Percentiles rank a stretch among this genome's conserved stretches.
These are phyloP conservation scores for Cyprinodon diabolis DNA, from an alignment of 2,797 vertebrate genomes.

Conservation along the genomic window DNA sequence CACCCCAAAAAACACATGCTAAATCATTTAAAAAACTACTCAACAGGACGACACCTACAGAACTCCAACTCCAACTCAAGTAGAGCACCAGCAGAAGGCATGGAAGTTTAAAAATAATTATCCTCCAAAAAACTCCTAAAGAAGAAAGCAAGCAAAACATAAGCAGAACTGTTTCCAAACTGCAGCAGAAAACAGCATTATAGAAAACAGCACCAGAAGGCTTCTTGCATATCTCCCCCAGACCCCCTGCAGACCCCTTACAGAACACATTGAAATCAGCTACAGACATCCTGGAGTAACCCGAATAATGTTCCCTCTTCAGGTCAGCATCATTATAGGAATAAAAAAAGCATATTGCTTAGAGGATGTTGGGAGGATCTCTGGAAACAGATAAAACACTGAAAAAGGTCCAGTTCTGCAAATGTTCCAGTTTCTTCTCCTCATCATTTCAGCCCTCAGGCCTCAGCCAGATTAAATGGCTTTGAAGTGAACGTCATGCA, in stretches of 20 bases:
- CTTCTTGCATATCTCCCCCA: background rate
- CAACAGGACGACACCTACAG: background rate
- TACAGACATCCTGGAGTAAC: background rate
- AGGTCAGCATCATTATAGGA: background rate
- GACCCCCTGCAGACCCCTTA: background rate
- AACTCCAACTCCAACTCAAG: background rate
- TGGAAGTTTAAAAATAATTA: too few species aligned
- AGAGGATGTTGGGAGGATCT: background rate
- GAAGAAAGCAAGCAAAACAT: too few species aligned
- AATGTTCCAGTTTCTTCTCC: slow-evolving; percentile 2
- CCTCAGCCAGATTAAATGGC: background rate
- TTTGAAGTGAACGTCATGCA: slow-evolving; percentile 7
- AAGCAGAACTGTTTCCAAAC: too few species aligned
- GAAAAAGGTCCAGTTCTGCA: slow-evolving; percentile 4
- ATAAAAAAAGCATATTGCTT: background rate
- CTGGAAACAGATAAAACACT: slow-evolving; percentile 10
- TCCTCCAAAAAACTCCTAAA: too few species aligned
- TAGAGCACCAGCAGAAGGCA: too few species aligned
- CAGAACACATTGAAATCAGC: background rate
- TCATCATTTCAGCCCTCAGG: slow-evolving; percentile 6
- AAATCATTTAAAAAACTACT: too few species aligned
- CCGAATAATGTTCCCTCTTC: background rate
- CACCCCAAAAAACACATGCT: too few species aligned
- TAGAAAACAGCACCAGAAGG: too few species aligned
- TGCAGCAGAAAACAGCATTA: too few species aligned